Base-by-base conservation (phyloP, 2,113 vertebrate species). In the Ailuropoda melanoleuca region DNA sequence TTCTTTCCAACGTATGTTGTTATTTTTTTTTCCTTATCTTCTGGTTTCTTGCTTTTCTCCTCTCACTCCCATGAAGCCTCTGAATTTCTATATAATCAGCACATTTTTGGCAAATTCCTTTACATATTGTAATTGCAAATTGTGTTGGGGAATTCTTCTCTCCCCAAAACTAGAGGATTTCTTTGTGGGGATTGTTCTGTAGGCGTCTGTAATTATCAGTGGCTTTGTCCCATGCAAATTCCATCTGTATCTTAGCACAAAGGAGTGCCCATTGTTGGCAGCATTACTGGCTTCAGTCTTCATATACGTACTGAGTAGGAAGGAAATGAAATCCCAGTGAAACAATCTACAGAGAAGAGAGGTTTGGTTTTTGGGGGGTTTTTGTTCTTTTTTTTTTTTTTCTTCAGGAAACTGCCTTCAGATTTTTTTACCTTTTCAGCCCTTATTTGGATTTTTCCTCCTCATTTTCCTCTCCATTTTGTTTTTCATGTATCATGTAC, bases 81-180 rank as follows among this genome's bases (percentile, higher is more conserved):
- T 98, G 68, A 60, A 90, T 64, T 75, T 88, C 96, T 97, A 84
- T 97, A 88, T 55, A 91, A 96, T 98, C 96, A 97, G 21, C 74
- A 75, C 78, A 96, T 98, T 98, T 98, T 96, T 72, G 72, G 86
- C 97, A 98, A 97, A 98, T 98, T 98, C 98, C 97, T 97, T 81
- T 97, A 97, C 17, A 0, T 97, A 96, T 97, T 99, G 98, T 95
- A 99, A 98, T 98, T 98, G 98, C 98, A 98, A 97, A 98, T 98
- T 12, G 19, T 90, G 48, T 80, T 95, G 83, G 98, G 97, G 98
- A 98, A 98, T 98, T 98, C 94, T 97, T 94, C 75, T 98, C 93
- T 95, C 93, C 81, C 34, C n/a, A 97, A 64, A 96, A 97, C 86
- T 64, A 80, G 94, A 97, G 66, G 93, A 97, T 97, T 97, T 98